phyloP scores from a whole-genome alignment of 2,888 invertebrate species.

The Drosophila atroscutellata region DNA sequence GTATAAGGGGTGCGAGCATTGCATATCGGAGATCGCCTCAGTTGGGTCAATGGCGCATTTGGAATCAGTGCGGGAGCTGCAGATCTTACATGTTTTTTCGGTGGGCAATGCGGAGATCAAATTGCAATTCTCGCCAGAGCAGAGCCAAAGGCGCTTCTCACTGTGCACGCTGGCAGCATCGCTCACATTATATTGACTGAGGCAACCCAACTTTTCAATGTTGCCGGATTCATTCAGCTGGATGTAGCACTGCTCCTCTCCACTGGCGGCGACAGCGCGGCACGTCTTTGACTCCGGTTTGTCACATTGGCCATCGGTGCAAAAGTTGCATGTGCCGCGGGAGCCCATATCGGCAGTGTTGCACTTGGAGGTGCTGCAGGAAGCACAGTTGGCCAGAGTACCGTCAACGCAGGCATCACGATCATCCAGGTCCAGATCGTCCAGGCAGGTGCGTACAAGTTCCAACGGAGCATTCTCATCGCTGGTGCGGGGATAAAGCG shows the following conservation, averaged over 20 bases:
- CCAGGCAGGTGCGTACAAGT: slow-evolving; percentile 76
- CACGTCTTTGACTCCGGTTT: slow-evolving; percentile 58
- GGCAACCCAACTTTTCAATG: slow-evolving; percentile 73
- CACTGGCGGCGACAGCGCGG: slow-evolving; percentile 57
- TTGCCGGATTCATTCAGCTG: slow-evolving; percentile 54
- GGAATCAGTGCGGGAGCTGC: slow-evolving; percentile 73
- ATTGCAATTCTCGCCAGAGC: slow-evolving; percentile 79
- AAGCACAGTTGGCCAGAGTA: slow-evolving; percentile 56
- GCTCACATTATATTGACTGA: slow-evolving; percentile 71
- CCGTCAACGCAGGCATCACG: slow-evolving; percentile 62
- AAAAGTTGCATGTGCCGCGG: slow-evolving; percentile 71
- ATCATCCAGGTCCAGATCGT: slow-evolving; percentile 78
- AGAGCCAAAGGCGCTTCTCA: slow-evolving; percentile 71
- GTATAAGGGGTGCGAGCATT: slow-evolving; percentile 58
- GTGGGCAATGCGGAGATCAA: slow-evolving; percentile 58
- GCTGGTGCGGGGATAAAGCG: slow-evolving; percentile 73
- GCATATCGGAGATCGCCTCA: slow-evolving; percentile 26
- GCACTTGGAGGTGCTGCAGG: slow-evolving; percentile 64
- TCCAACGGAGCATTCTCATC: slow-evolving; percentile 69
- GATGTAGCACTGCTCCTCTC: slow-evolving; percentile 77
- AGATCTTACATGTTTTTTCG: slow-evolving; percentile 63
- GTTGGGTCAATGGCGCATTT: slow-evolving; percentile 71
- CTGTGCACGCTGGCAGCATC: slow-evolving; percentile 56
- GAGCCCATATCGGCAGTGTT: slow-evolving; percentile 71
- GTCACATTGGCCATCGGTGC: slow-evolving; percentile 71